Evolutionary conservation across 2,888 invertebrate genomes (phyloP), one percentile per base, ranked within the genome.

Genomic region (Cerceris ruficornis): DNA sequence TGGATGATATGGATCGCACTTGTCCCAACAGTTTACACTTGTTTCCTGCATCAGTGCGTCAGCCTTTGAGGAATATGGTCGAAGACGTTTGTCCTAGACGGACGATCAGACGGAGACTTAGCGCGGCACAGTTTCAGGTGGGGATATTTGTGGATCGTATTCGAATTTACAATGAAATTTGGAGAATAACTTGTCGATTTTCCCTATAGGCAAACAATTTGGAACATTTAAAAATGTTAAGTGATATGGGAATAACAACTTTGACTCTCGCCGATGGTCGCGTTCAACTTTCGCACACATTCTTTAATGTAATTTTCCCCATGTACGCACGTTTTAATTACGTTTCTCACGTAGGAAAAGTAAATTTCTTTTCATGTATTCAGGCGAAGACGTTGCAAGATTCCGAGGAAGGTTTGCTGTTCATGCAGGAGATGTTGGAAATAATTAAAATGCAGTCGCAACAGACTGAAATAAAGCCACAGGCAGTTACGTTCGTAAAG

Each of bases 351-450:
- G 17, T 17, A 49, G 50, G 17, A 41, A 28, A 28, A 28, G 28
- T 28, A 28, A 1, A 28, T 28, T 8, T 14, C 7, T 54, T 58
- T 71, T 41, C 28, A 15, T 73, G 67, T 17, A 49, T 73, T 57
- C 57, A 85, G 98, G 99, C 99, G 4, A 95, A 96, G 89, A 96
- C 96, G 9, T 93, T 96, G 0, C 95, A 96, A 85, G 97, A 98
- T 90, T 98, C 98, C 0, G 97, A 98, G 87, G 97, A 98, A 93
- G 99, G 99, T 0, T 93, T 98, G 49, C 94, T 97, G 13, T 99
- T 99, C 91, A 98, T 99, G 98, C 97, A 98, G 89, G 99, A 99
- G 93, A 98, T 99, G 98, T 95, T 98, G 0, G 97, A 98, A 90
- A 93, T 98, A 83, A 97, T 97, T 66, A 96, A 96, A 85, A 93